Evolutionary conservation across 2,888 invertebrate species (phyloP), one percentile per base, ranked within the genome.

Genomic region (Brachylomia viminalis): DNA sequence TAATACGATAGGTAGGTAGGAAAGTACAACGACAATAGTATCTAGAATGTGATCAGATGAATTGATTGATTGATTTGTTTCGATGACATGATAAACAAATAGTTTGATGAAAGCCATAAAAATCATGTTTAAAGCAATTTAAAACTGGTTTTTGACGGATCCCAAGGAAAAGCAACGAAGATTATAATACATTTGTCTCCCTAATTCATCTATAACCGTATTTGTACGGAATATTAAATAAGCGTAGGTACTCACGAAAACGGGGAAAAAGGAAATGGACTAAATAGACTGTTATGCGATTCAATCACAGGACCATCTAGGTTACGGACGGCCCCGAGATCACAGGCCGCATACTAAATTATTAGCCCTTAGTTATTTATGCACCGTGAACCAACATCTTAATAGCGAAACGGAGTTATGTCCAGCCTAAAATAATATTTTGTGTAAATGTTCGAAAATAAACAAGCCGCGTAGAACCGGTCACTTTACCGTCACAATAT

Each of bases 371-470:
- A 94, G 93, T 95, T 95, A 96, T 95, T 96, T 96, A 96, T 96
- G 96, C 95, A 95, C 94, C 95, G 91, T 93, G 94, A 93, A 92
- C 93, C 92, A 95, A 95, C 96, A 95, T 96, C 96, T 96, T 95
- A 96, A 95, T 96, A 94, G 95, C 93, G 85, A 91, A 89, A 87
- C 90, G 89, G 95, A 96, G 93, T 95, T 95, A 95, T 93, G 95
- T 95, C 94, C 95, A 95, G 92, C 96, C 96, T 96, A 95, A 96
- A 95, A 96, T 95, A 95, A 96, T 96, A 96, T 96, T 96, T 95
- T 95, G 95, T 93, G 94, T 94, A 94, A 96, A 95, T 95, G 94
- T 95, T 95, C 93, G 94, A 94, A 95, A 95, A 95, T 95, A 96
- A 96, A 96, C 95, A 95, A 94, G 87, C 92, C 87, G 90, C 87